Percentiles rank a stretch among this genome's conserved stretches.
Evolutionary conservation across 2,797 vertebrate species (phyloP).

Genomic region (Cheirogaleus major): DNA sequence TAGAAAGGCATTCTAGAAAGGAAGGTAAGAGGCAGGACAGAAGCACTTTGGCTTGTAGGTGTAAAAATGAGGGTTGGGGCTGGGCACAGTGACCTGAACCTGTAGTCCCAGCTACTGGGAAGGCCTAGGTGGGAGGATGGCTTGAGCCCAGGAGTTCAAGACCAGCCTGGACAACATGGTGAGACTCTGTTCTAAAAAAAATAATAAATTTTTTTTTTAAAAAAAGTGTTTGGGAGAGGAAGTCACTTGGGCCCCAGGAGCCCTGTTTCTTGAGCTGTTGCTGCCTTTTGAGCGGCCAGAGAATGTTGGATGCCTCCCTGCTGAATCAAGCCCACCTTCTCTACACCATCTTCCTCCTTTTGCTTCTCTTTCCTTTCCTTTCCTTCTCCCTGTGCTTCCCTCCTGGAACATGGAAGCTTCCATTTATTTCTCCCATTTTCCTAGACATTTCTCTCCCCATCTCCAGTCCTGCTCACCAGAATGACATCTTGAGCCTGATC

Average conservation of each 20-base stretch:
- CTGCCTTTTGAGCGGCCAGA: neutral
- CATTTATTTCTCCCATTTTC: slow-evolving; percentile 55
- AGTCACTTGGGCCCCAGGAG: neutral
- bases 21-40: neutral
- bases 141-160: neutral
- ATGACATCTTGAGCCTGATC: slow-evolving; percentile 69
- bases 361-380: neutral
- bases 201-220: neutral
- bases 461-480: slow-evolving; percentile 54
- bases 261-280: neutral
- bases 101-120: neutral
- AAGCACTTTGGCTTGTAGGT: neutral
- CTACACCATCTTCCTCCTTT: neutral
- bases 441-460: slow-evolving; percentile 45
- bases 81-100: neutral
- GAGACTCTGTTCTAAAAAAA: neutral
- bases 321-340: neutral
- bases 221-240: neutral
- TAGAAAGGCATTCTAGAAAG: neutral
- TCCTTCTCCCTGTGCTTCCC: neutral
- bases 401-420: slow-evolving; percentile 33
- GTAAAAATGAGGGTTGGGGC: neutral
- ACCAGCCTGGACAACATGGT: neutral
- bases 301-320: neutral
- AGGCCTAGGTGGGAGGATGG: neutral